Percentiles rank a stretch among this genome's conserved stretches.
phyloP scores from a whole-genome alignment of 2,113 vertebrate genomes.

The Tetrax tetrax region DNA sequence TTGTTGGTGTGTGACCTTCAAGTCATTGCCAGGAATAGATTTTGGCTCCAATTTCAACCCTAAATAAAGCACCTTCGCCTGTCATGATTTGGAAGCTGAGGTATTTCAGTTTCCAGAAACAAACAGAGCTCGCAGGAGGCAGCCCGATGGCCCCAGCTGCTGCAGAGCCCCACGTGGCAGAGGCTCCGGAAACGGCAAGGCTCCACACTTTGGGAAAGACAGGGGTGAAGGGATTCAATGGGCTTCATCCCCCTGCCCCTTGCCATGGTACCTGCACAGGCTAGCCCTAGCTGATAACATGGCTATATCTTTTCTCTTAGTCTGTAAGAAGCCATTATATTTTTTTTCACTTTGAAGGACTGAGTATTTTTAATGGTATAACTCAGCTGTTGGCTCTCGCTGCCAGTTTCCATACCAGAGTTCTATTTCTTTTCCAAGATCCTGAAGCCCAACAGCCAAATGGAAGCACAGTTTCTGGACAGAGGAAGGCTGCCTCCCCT shows the following conservation, averaged over 20 bases:
- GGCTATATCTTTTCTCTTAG: not conserved
- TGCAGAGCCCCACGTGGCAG: not conserved
- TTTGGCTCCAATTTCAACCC: conserved; percentile 60
- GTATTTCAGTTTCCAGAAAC: conserved; percentile 61
- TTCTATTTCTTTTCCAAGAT: not conserved
- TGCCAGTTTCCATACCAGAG: not conserved
- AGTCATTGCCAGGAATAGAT: conserved; percentile 64
- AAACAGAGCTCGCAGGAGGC: conserved; percentile 3
- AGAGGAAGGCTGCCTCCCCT: not conserved
- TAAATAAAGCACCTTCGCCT: conserved; percentile 59
- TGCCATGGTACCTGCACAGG: not conserved
- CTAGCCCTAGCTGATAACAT: not conserved
- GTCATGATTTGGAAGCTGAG: conserved; percentile 49
- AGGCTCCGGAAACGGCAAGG: fast-evolving
- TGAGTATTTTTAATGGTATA: not conserved
- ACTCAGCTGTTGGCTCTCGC: not conserved
- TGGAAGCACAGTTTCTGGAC: not conserved
- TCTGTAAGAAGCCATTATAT: not conserved
- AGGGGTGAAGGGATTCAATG: not conserved
- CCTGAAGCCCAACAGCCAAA: not conserved
- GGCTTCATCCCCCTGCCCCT: not conserved
- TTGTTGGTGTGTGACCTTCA: conserved; percentile 63
- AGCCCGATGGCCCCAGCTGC: not conserved
- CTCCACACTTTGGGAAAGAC: not conserved
- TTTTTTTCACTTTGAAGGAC: not conserved